Evolutionary conservation across 1,140 invertebrate genomes (phyloP).

Genomic region (Drosophila teissieri): DNA sequence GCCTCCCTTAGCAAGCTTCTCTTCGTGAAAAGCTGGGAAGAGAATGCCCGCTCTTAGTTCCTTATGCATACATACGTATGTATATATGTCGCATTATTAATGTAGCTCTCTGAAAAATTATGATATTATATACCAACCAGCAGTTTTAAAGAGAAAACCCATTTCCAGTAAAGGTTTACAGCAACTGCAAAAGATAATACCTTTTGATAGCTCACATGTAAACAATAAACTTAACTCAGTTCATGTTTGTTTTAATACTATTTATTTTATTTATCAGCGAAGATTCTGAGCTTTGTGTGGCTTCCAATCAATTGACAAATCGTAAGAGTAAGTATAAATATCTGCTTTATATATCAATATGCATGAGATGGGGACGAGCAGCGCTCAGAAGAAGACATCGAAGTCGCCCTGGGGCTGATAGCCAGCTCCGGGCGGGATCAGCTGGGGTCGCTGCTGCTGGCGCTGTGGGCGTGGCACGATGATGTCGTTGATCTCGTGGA

Average conservation of each 20-base stretch:
- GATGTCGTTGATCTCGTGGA: slow-evolving; percentile 87
- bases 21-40: slow-evolving; percentile 5
- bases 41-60: not conserved
- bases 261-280: slow-evolving; percentile 62
- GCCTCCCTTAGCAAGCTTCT: slow-evolving; percentile 1
- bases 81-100: too few relatives aligned
- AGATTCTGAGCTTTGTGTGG: slow-evolving; percentile 15
- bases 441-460: slow-evolving; percentile 65
- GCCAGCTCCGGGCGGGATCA: slow-evolving; percentile 34
- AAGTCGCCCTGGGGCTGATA: slow-evolving; percentile 71
- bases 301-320: slow-evolving; percentile 64
- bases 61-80: too few relatives aligned
- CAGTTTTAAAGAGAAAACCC: too few relatives aligned
- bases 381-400: slow-evolving; percentile 80
- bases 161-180: too few relatives aligned
- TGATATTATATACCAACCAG: too few relatives aligned
- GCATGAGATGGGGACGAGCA: slow-evolving; percentile 32
- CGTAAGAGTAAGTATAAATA: slow-evolving; percentile 75
- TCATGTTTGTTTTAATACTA: slow-evolving; percentile 34
- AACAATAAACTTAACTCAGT: not conserved
- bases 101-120: too few relatives aligned
- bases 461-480: slow-evolving; percentile 70
- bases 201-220: too few relatives aligned
- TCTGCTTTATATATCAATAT: slow-evolving; percentile 56
- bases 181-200: too few relatives aligned